These are phyloP conservation scores for Tadarida brasiliensis DNA, from an alignment of 2,797 vertebrate species.

Conservation along the genomic window DNA sequence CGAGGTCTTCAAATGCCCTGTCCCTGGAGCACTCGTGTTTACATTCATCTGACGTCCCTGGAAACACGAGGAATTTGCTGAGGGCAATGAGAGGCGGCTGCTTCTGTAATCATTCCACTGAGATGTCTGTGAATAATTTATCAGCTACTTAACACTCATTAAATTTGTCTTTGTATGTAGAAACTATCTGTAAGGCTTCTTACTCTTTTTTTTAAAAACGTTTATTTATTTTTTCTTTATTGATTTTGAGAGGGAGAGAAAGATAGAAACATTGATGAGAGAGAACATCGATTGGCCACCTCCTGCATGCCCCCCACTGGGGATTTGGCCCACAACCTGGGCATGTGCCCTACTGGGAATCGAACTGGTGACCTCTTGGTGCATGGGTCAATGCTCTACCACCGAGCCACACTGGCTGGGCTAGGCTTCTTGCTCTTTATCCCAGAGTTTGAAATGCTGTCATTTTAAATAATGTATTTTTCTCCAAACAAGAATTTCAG, in stretches of 20 bases:
- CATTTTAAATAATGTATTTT: neutral
- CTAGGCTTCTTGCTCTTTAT: slow-evolving; percentile 48
- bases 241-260: too few species aligned
- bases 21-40: slow-evolving; percentile 69
- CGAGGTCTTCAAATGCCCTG: neutral
- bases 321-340: too few species aligned
- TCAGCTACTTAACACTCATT: slow-evolving; percentile 80
- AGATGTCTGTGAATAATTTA: slow-evolving; percentile 84
- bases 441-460: neutral
- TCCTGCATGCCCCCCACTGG: too few species aligned
- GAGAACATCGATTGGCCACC: too few species aligned
- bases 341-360: too few species aligned
- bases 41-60: slow-evolving; percentile 11
- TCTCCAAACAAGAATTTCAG: neutral
- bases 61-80: slow-evolving; percentile 76
- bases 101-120: slow-evolving; percentile 69
- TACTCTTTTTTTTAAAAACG: neutral
- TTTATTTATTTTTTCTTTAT: too few species aligned
- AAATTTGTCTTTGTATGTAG: slow-evolving; percentile 81
- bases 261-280: too few species aligned
- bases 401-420: too few species aligned
- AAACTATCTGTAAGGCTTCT: slow-evolving; percentile 41
- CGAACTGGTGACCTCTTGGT: too few species aligned
- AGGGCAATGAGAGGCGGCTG: slow-evolving; percentile 10
- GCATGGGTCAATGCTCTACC: too few species aligned